Evolutionary conservation across 53 echinoderm and acorn worm species (phyloP).

Genomic region (Luidia sarsii): DNA sequence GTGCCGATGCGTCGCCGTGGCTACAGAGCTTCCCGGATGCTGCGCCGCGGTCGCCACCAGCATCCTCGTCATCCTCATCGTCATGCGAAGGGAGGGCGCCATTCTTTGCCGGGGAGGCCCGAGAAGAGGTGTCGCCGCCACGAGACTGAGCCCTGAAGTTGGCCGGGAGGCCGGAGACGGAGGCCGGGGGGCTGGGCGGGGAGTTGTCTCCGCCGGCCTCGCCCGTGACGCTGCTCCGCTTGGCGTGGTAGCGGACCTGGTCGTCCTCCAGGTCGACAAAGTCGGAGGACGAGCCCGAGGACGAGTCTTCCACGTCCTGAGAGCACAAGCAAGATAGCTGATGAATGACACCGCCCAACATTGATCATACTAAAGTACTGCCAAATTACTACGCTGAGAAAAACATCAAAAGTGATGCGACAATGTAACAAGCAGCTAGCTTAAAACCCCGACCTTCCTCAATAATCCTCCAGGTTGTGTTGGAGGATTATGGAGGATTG

Average conservation of each 20-base stretch:
- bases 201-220: neutral
- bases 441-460: too few relatives aligned
- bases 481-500: too few relatives aligned
- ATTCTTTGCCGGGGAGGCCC: neutral
- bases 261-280: conserved; percentile 52
- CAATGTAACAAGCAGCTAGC: too few relatives aligned
- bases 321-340: neutral
- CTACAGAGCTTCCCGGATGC: too few relatives aligned
- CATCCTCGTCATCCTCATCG: neutral
- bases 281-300: conserved; percentile 47
- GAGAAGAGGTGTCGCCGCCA: neutral
- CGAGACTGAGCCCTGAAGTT: conserved; percentile 44
- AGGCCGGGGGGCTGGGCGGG: neutral
- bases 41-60: too few relatives aligned
- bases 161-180: conserved; percentile 40
- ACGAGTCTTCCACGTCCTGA: conserved; percentile 48
- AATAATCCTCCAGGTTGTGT: too few relatives aligned
- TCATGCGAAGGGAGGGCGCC: too few relatives aligned
- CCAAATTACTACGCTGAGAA: too few relatives aligned
- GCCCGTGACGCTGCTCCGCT: conserved; percentile 25
- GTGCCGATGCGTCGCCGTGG: neutral
- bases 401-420: too few relatives aligned
- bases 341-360: neutral
- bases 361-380: neutral
- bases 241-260: conserved; percentile 34